Base-by-base conservation (phyloP, 1,140 invertebrate species). In the Nephila pilipes region DNA sequence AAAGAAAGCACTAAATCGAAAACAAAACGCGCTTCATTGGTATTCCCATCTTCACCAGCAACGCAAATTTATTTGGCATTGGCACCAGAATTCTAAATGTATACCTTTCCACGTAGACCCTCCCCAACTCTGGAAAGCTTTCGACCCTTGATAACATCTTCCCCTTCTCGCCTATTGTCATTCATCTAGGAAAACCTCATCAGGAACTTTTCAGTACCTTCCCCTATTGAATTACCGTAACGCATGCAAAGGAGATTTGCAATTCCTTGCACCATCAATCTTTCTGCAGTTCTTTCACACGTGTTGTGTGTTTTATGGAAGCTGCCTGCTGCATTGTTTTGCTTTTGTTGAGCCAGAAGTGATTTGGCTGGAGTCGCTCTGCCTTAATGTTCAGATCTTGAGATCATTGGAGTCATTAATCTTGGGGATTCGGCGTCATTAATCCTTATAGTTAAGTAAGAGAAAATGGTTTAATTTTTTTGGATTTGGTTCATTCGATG, bases 151-250 rank as follows among this genome's bases (percentile, higher is more conserved):
- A 65, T 38, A n/a, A 36, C n/a, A 65, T 65, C 55, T 29, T 10
- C 29, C 22, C 20, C 14, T n/a, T 5, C 14, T n/a, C 14, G n/a
- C 32, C 20, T 32, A 88, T 88, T 88, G 85, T 65, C 85, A 88
- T 88, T 88, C 60, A 69, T 60, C 32, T 38, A 60, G 18, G 29
- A 36, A 88, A 88, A 65, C 85, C 60, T 88, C 85, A 88, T 88
- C 85, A 88, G 85, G 58, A 88, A 65, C 32, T 69, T 88, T 88
- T 69, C 46, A 32, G 22, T 63, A 36, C 32, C 22, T 25, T 36
- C 85, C 46, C n/a, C 85, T 88, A 88, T 88, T 88, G 85, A 88
- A 88, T 88, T 88, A 88, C 85, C 3, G 36, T 88, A 69, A 88
- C 29, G 36, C 85, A 88, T 88, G 85, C 85, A 88, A 88, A 88